Conservation (phyloP, 2,113 vertebrate genomes). For the Lutjanus erythropterus region DNA sequence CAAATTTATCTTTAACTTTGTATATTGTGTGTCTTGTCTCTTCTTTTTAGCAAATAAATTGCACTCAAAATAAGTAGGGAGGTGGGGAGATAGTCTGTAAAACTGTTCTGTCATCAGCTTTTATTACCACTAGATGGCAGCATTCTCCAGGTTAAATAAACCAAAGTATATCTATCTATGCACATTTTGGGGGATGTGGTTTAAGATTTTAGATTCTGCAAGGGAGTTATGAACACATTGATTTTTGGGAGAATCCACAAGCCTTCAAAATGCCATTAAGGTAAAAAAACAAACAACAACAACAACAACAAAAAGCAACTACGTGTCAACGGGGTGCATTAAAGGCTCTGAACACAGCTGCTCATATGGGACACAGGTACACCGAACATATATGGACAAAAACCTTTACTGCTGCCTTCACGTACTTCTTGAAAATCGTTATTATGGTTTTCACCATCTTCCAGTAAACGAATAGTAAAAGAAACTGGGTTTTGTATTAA, state of each 20-base stretch:
- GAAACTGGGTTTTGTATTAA: not conserved
- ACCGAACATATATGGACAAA: not conserved
- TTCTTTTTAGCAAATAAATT: too few relatives aligned
- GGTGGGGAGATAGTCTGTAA: too few relatives aligned
- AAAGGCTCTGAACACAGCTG: not conserved
- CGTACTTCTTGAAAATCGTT: not conserved
- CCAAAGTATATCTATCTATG: not conserved
- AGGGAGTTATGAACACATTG: not conserved
- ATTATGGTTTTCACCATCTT: not conserved
- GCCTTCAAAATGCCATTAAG: not conserved
- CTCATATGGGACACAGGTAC: not conserved
- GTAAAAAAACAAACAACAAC: too few relatives aligned
- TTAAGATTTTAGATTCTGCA: not conserved
- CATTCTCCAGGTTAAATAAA: not conserved
- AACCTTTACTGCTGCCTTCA: not conserved
- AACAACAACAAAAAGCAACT: not conserved
- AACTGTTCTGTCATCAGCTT: too few relatives aligned
- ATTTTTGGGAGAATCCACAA: not conserved
- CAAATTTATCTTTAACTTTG: too few relatives aligned
- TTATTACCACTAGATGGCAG: conserved; percentile 9
- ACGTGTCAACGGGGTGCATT: not conserved
- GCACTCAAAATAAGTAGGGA: too few relatives aligned
- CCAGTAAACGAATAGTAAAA: not conserved
- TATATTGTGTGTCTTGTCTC: too few relatives aligned
- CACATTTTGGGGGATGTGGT: not conserved